Base-by-base conservation (phyloP, 2,888 invertebrate genomes). In the Gisinianus flammeolus region DNA sequence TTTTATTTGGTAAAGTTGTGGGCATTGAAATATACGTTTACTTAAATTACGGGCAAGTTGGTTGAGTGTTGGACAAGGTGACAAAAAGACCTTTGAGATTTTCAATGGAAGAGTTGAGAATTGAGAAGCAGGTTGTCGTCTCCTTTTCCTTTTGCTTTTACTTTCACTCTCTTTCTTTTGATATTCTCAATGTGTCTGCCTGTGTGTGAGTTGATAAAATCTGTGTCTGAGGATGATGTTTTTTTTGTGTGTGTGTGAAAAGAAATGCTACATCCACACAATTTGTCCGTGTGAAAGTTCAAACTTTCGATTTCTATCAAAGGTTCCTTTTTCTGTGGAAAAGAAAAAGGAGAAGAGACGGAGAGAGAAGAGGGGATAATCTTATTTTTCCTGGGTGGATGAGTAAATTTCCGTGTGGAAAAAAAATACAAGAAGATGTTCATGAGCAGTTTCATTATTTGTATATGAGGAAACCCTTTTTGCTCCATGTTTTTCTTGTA, bases 281-380 rank as follows among this genome's bases (percentile, higher is more conserved):
- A 62, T 62, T 62, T 62, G 62, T 67, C 19, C 33, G 67, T 67
- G 67, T 67, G 33, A 33, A 67, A 67, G 70, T 52, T 24, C 44
- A 70, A 26, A 68, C 35, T 44, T 54, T 52, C 52, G 52, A 44
- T 44, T 44, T 70, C 54, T 44, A 26, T 28, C 26, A 22, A 24
- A 31, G 66, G 31, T 22, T 26, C 6, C n/a, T n/a, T n/a, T n/a
- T n/a, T n/a, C n/a, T n/a, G n/a, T n/a, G n/a, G 22, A 62, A 26
- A 58, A 10, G 24, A 10, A 58, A 58, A 24, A 22, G n/a, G 58
- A 10, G n/a, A 5, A 58, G 22, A 26, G 62, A 62, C 10, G 22
- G 62, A 1, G 19, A 62, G n/a, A 12, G 10, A 24, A 10, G 33
- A 62, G 26, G 28, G 0, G 62, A 62, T 62, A 62, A 62, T 62